Evolutionary conservation across 2,888 invertebrate genomes (phyloP).

Genomic region (Lycaena phlaeas): DNA sequence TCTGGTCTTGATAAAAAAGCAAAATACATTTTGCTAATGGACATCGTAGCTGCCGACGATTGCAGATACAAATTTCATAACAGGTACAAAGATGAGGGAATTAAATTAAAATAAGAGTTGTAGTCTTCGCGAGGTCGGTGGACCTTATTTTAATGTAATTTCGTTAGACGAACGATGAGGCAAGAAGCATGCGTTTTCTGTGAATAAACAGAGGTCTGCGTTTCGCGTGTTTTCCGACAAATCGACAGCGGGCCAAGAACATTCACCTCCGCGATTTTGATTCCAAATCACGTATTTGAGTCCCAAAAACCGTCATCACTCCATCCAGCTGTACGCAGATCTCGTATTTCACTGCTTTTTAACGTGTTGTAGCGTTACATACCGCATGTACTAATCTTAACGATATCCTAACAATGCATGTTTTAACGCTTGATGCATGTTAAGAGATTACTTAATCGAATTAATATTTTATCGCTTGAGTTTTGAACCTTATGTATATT

Average conservation of each 20-base stretch:
- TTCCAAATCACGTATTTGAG: constrained; percentile 12
- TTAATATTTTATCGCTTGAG: constrained; percentile 26
- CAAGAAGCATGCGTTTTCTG: constrained; percentile 78
- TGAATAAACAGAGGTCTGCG: constrained; percentile 55
- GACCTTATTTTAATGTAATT: constrained; percentile 70
- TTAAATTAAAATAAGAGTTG: constrained; percentile 66
- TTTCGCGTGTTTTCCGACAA: constrained; percentile 14
- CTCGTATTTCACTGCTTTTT: constrained; percentile 49
- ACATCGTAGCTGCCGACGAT: constrained; percentile 97
- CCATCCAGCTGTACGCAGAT: constrained; percentile 49
- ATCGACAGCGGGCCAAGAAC: not conserved
- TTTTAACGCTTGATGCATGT: constrained; percentile 8
- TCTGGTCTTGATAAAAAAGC: constrained; percentile 97
- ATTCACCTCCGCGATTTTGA: not conserved
- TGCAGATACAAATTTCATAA: constrained; percentile 96
- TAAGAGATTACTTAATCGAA: constrained; percentile 17
- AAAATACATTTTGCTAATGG: constrained; percentile 97
- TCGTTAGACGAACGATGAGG: constrained; percentile 58
- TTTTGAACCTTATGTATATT: constrained; percentile 13
- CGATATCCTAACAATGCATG: constrained; percentile 19
- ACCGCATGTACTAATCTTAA: not conserved
- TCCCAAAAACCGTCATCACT: constrained; percentile 13
- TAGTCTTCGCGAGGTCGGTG: constrained; percentile 33
- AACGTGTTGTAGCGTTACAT: constrained; percentile 14
- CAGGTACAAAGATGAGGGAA: constrained; percentile 78